Evolutionary conservation across 1,140 invertebrate genomes (phyloP).

Genomic region (Cotesia vestalis): DNA sequence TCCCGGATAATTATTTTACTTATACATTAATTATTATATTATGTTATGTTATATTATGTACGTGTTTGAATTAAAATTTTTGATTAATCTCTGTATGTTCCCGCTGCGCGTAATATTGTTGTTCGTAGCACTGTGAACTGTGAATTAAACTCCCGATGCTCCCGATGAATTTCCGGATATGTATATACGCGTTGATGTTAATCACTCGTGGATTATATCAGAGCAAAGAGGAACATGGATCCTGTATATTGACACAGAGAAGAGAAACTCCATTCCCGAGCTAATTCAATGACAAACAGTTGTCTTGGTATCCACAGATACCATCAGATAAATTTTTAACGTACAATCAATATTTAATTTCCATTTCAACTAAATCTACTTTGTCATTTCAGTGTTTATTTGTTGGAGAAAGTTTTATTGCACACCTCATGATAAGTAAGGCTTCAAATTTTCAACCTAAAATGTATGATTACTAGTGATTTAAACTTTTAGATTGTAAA

Average conservation of each 20-base stretch:
- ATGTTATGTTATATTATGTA: neutral
- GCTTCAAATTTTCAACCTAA: too few relatives aligned
- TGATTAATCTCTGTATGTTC: too few relatives aligned
- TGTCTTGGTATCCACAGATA: neutral
- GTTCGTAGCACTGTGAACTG: neutral
- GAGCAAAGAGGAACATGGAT: neutral
- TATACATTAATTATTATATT: too few relatives aligned
- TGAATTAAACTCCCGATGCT: neutral
- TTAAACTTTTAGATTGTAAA: too few relatives aligned
- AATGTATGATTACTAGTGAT: too few relatives aligned
- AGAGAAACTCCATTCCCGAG: neutral
- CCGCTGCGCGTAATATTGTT: neutral
- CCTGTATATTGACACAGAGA: conserved; percentile 23
- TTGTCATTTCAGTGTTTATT: neutral
- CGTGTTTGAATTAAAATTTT: too few relatives aligned
- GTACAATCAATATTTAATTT: neutral
- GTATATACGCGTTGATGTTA: conserved; percentile 10
- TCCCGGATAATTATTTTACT: too few relatives aligned
- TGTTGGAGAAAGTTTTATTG: too few relatives aligned
- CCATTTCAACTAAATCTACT: neutral
- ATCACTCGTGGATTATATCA: conserved; percentile 27
- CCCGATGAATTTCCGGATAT: neutral
- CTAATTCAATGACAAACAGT: conserved; percentile 9
- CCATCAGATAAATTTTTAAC: neutral
- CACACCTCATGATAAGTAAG: too few relatives aligned